A percentile compares a stretch with the other conserved stretches of the same genome.
Evolutionary conservation across 2,888 invertebrate species (phyloP).

Genomic region (Drosophila picticornis): DNA sequence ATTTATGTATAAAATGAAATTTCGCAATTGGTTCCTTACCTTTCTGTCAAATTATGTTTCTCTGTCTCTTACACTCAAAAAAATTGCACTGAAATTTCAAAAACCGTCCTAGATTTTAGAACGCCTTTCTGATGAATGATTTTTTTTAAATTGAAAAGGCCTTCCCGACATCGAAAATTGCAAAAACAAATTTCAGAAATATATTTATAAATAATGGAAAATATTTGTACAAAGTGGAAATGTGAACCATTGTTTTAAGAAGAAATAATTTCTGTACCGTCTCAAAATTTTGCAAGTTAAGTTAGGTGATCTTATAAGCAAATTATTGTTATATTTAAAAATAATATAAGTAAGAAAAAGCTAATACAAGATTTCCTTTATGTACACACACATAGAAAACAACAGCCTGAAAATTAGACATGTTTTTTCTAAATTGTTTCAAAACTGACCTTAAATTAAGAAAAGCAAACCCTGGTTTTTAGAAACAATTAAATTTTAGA

Average conservation of each 20-base stretch:
- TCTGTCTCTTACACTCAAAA: not conserved
- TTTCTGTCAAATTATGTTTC: not conserved
- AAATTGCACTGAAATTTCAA: not conserved
- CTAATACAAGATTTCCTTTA: not conserved
- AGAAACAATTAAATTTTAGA: not conserved
- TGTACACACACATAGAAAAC: not conserved
- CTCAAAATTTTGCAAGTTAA: not conserved
- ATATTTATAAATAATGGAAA: not conserved
- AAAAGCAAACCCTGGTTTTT: not conserved
- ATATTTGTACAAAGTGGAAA: not conserved
- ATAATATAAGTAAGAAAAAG: not conserved
- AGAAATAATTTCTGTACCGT: not conserved
- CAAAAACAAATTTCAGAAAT: not conserved
- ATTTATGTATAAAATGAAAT: slow-evolving; percentile 39
- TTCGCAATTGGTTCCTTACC: slow-evolving; percentile 19
- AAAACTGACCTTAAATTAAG: not conserved
- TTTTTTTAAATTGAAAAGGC: not conserved
- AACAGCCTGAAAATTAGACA: not conserved
- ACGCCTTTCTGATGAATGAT: not conserved
- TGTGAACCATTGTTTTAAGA: not conserved
- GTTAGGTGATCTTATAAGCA: not conserved
- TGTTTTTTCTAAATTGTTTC: not conserved
- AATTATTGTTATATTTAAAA: not conserved
- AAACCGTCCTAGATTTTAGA: not conserved
- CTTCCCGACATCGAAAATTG: not conserved